Evolutionary conservation across 2,888 invertebrate species (phyloP).

Genomic region (Strigamia transsilvanica): DNA sequence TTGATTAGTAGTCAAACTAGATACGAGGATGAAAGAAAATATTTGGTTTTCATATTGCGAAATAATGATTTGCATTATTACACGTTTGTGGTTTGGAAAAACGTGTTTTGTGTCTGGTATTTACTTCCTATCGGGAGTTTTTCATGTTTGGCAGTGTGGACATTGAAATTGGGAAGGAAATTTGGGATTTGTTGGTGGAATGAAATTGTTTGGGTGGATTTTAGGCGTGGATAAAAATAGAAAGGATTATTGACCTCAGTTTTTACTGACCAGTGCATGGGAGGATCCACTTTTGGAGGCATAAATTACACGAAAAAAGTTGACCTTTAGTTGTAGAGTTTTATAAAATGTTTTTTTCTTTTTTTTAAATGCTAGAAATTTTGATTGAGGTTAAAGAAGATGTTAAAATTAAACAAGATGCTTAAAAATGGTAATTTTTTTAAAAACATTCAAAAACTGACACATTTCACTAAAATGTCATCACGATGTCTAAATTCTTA

Average conservation of each 20-base stretch:
- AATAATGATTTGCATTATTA: slow-evolving; percentile 24
- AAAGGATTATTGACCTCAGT: background rate
- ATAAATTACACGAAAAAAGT: background rate
- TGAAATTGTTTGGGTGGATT: background rate
- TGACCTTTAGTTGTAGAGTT: too few relatives aligned
- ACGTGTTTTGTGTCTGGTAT: background rate
- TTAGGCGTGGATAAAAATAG: background rate
- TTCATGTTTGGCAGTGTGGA: background rate
- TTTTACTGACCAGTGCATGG: slow-evolving; percentile 1
- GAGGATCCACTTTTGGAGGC: background rate
- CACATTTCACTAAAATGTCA: too few relatives aligned
- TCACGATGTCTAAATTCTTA: too few relatives aligned
- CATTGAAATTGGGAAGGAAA: background rate
- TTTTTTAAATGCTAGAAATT: too few relatives aligned
- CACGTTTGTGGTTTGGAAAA: background rate
- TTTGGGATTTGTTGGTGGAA: background rate
- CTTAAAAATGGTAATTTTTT: too few relatives aligned
- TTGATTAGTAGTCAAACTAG: background rate
- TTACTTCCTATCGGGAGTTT: slow-evolving; percentile 10
- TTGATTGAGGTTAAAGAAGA: too few relatives aligned
- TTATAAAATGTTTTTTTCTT: too few relatives aligned
- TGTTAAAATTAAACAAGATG: too few relatives aligned
- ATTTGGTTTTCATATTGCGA: background rate
- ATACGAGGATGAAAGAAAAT: background rate
- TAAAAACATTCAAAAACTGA: too few relatives aligned